These are phyloP conservation scores for Larimichthys polyactis DNA, from an alignment of 2,113 vertebrate species.

Conservation along the genomic window DNA sequence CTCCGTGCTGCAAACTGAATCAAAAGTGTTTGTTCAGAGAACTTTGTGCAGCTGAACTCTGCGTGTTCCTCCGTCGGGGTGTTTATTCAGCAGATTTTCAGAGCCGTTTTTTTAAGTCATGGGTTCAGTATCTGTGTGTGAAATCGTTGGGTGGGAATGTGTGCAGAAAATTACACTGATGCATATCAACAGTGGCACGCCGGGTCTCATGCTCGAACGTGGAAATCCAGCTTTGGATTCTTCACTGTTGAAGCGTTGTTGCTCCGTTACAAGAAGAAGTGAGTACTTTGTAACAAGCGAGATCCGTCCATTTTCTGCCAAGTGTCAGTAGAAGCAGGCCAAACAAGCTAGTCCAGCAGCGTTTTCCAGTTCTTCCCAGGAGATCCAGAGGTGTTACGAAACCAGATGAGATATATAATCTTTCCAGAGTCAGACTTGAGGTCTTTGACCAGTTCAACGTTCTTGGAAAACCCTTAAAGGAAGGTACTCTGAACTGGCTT, in stretches of 20 bases:
- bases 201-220: neutral
- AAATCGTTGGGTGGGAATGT: neutral
- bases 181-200: neutral
- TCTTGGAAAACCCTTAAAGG: no score
- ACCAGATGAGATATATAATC: neutral
- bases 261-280: no score
- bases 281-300: no score
- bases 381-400: neutral
- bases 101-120: neutral
- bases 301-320: neutral
- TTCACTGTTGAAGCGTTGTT: no score
- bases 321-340: neutral
- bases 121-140: neutral
- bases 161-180: neutral
- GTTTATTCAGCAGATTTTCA: neutral
- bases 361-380: no score
- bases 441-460: no score
- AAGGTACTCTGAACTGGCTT: no score
- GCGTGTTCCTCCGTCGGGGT: neutral
- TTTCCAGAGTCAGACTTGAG: no score
- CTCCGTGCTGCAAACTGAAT: neutral
- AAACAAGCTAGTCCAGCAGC: no score
- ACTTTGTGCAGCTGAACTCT: neutral
- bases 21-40: neutral
- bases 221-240: neutral